phyloP scores from a whole-genome alignment of 1,140 invertebrate species.

The Drosophila nigromelanica region DNA sequence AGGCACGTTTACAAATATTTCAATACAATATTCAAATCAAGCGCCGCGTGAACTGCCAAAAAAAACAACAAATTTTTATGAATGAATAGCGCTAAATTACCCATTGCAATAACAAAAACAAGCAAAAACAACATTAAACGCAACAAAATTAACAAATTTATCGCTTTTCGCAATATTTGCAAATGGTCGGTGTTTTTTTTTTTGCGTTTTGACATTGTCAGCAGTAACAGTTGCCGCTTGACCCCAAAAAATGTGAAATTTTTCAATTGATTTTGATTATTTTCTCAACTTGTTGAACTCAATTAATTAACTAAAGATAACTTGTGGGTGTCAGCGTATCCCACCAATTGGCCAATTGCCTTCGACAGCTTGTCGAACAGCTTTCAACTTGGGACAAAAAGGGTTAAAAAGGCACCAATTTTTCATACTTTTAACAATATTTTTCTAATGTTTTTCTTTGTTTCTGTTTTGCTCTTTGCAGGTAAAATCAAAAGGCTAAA shows the following conservation, averaged over 20 bases:
- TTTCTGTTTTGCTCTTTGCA: slow-evolving; percentile 14
- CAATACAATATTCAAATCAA: slow-evolving; percentile 37
- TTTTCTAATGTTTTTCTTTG: slow-evolving; percentile 4
- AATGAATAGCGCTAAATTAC: slow-evolving; percentile 76
- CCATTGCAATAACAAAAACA: slow-evolving; percentile 47
- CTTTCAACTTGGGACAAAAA: background rate
- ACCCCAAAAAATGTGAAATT: slow-evolving; percentile 61
- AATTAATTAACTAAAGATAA: slow-evolving; percentile 78
- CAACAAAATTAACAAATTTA: slow-evolving; percentile 52
- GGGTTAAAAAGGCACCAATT: background rate
- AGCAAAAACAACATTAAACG: slow-evolving; percentile 17
- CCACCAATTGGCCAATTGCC: slow-evolving; percentile 46
- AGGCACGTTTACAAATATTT: slow-evolving; percentile 58
- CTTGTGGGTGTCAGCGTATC: slow-evolving; percentile 69
- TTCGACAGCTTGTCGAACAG: background rate
- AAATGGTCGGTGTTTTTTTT: slow-evolving; percentile 9
- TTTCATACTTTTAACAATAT: background rate
- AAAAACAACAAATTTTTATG: slow-evolving; percentile 68
- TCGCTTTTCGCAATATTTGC: slow-evolving; percentile 62
- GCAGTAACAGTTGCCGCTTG: slow-evolving; percentile 48
- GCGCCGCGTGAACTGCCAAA: slow-evolving; percentile 65
- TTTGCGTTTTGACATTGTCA: slow-evolving; percentile 48
- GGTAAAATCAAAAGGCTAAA: slow-evolving; percentile 18
- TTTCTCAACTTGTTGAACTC: slow-evolving; percentile 76
- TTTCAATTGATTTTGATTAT: slow-evolving; percentile 80